These are phyloP conservation scores for Ciconia stormi DNA, from an alignment of 2,113 vertebrate genomes.

Conservation along the genomic window DNA sequence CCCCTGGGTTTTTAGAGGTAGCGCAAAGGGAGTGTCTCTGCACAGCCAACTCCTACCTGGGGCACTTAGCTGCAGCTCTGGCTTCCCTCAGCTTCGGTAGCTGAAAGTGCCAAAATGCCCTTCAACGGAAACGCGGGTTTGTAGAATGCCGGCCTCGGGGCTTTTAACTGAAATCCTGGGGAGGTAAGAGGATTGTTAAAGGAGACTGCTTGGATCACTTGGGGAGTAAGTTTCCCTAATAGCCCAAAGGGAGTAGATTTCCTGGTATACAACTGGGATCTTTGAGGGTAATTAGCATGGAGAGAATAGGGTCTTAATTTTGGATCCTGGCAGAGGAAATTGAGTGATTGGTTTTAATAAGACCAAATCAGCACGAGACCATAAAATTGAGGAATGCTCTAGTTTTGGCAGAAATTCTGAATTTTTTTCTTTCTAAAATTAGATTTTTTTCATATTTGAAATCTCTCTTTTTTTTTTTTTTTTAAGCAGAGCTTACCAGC, in stretches of 20 bases:
- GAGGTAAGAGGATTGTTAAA: not conserved
- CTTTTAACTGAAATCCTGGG: not conserved
- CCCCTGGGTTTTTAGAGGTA: not conserved
- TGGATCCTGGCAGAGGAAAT: not conserved
- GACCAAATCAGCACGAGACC: not conserved
- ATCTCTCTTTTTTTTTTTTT: not conserved
- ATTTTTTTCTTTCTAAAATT: not conserved
- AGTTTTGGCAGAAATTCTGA: not conserved
- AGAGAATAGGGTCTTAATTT: not conserved
- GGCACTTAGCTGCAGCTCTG: not conserved
- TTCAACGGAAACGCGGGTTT: not conserved
- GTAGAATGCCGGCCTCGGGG: not conserved
- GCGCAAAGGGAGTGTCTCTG: not conserved
- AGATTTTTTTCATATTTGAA: not conserved
- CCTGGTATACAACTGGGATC: not conserved
- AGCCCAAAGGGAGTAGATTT: not conserved
- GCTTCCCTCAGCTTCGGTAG: not conserved
- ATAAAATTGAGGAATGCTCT: not conserved
- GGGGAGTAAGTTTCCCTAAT: not conserved
- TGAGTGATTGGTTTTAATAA: not conserved
- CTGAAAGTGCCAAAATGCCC: not conserved
- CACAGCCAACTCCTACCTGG: not conserved
- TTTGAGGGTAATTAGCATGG: not conserved
- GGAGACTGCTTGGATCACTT: not conserved
- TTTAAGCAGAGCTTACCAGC: not conserved